Percentiles rank a stretch among this genome's conserved stretches.
Evolutionary conservation across 2,113 vertebrate genomes (phyloP).

Genomic region (Catharus minimus): DNA sequence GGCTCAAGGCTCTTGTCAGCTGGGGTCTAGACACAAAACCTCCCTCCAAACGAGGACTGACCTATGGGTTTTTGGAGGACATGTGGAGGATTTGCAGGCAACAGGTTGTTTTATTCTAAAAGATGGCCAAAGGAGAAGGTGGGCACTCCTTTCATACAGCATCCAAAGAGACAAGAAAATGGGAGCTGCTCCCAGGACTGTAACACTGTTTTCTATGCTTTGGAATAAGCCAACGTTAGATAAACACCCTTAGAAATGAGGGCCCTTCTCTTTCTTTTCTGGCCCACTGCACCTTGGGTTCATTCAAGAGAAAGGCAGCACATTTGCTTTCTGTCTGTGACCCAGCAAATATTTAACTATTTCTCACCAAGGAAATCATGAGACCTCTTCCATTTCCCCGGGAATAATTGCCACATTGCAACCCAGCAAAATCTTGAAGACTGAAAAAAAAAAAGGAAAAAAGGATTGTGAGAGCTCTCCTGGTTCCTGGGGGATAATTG

Average conservation of each 20-base stretch:
- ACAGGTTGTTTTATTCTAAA: neutral
- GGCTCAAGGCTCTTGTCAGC: neutral
- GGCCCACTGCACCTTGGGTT: neutral
- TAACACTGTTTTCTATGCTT: neutral
- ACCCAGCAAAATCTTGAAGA: rapidly evolving
- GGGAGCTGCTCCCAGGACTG: neutral
- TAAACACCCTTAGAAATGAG: neutral
- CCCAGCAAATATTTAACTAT: neutral
- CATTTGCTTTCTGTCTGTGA: neutral
- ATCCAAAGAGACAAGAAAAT: neutral
- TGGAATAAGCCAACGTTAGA: neutral
- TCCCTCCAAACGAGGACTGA: neutral
- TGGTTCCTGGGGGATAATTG: neutral
- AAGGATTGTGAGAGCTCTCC: neutral
- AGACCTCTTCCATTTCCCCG: neutral
- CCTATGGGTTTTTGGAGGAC: neutral
- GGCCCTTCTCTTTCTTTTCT: neutral
- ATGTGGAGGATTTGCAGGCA: neutral
- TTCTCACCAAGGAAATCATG: neutral
- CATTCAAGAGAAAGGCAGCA: neutral
- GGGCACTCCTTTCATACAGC: neutral
- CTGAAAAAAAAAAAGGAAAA: rapidly evolving
- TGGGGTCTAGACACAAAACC: neutral
- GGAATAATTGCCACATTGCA: neutral
- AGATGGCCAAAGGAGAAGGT: neutral